Conservation (phyloP, 2,888 invertebrate genomes). For the Orthosia gracilis region DNA sequence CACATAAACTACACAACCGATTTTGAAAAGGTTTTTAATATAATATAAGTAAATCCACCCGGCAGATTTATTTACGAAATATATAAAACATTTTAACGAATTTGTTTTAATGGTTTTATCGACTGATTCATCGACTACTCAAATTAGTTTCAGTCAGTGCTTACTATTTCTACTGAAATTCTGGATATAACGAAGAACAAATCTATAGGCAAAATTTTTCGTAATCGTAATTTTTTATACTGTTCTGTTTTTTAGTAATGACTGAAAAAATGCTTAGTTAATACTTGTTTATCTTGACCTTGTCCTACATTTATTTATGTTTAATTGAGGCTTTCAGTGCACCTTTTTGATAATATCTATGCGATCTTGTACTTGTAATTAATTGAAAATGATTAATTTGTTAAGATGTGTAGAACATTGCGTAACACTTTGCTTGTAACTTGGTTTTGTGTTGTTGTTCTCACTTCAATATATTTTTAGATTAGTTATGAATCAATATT, state of each 20-base stretch:
- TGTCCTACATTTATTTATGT: constrained; percentile 8
- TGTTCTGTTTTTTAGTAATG: not conserved
- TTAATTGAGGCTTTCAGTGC: constrained; percentile 2
- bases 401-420: constrained; percentile 6
- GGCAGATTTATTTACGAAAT: not conserved
- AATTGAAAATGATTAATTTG: constrained; percentile 21
- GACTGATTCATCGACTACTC: not conserved
- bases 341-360: not conserved
- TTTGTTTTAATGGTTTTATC: not conserved
- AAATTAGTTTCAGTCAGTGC: not conserved
- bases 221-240: not conserved
- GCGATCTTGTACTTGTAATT: constrained; percentile 6
- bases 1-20: no score
- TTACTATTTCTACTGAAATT: not conserved
- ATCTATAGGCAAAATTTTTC: not conserved
- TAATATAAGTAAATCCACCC: no score
- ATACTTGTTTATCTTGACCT: not conserved
- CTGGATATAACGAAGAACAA: not conserved
- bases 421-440: constrained; percentile 9
- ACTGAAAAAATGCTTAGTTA: not conserved
- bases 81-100: not conserved
- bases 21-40: no score
- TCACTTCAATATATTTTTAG: not conserved
- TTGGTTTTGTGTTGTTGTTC: not conserved
- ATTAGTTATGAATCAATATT: not conserved